phyloP scores from a whole-genome alignment of 2,888 invertebrate species.

The Nephrotoma guestfalica region DNA sequence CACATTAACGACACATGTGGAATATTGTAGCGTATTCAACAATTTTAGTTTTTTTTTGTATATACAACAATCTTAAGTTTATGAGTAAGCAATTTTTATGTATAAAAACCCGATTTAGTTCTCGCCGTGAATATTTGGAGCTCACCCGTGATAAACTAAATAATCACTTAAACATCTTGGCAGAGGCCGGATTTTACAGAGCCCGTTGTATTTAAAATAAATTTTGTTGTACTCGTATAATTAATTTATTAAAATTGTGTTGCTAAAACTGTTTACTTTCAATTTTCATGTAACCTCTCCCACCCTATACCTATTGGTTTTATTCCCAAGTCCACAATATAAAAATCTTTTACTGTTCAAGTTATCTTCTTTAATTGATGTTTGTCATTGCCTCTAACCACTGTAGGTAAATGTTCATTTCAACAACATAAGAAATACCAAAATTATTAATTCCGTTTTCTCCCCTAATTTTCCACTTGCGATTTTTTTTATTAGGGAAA shows the following conservation, averaged over 20 bases:
- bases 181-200: too few relatives aligned
- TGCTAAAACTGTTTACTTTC: not conserved
- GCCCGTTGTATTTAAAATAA: too few relatives aligned
- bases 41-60: too few relatives aligned
- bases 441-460: not conserved
- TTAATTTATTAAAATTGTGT: not conserved
- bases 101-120: too few relatives aligned
- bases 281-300: not conserved
- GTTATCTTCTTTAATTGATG: not conserved
- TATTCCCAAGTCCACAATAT: not conserved
- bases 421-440: not conserved
- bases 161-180: too few relatives aligned
- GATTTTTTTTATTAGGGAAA: not conserved
- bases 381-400: not conserved
- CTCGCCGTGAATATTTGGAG: too few relatives aligned
- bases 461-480: not conserved
- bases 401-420: not conserved
- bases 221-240: not conserved
- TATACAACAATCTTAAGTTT: too few relatives aligned
- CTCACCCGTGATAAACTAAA: too few relatives aligned
- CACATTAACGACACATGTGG: too few relatives aligned
- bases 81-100: too few relatives aligned
- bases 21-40: too few relatives aligned
- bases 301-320: not conserved
- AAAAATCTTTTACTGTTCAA: not conserved